A percentile compares a stretch with the other conserved stretches of the same genome.
These are phyloP conservation scores for Drosophila lacicola DNA, from an alignment of 2,888 invertebrate species.

Conservation along the genomic window DNA sequence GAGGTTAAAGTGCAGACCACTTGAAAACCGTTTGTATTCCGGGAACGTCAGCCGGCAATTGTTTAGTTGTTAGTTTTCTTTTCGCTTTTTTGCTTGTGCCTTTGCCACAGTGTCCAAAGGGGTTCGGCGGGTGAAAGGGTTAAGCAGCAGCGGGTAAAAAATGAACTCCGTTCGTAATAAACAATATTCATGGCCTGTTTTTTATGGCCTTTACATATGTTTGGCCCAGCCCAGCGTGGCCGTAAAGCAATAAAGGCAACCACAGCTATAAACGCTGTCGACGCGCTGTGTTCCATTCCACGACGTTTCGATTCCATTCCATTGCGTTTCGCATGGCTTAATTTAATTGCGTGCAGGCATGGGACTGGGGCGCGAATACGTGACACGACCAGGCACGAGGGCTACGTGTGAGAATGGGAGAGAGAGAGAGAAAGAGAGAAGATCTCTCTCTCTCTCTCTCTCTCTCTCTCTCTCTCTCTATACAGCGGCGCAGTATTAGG, in stretches of 20 bases:
- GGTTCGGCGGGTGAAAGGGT: not conserved
- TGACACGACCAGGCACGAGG: not conserved
- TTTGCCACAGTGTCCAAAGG: too few species aligned
- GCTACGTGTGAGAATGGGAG: too few species aligned
- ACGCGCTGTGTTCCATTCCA: constrained; percentile 32
- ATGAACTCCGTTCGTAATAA: constrained; percentile 47
- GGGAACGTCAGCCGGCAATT: constrained; percentile 49
- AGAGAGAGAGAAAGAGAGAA: too few species aligned
- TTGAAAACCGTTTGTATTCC: constrained; percentile 34
- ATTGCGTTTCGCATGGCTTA: constrained; percentile 25
- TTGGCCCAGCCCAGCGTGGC: constrained; percentile 26
- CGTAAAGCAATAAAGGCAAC: constrained; percentile 39
- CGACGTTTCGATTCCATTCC: constrained; percentile 20
- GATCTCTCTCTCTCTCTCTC: too few species aligned
- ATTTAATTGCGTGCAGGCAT: constrained; percentile 23
- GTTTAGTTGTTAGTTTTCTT: constrained; percentile 68
- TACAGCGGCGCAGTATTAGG: too few species aligned
- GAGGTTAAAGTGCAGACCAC: constrained; percentile 3
- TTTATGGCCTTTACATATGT: constrained; percentile 53
- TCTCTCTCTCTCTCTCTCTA: too few species aligned
- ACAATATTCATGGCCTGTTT: constrained; percentile 47
- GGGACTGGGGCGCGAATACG: constrained; percentile 8
- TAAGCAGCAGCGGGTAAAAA: constrained; percentile 12
- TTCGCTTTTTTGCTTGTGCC: constrained; percentile 18
- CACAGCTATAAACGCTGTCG: constrained; percentile 51